Evolutionary conservation across 2,888 invertebrate genomes (phyloP), one percentile per base, ranked within the genome.

Genomic region (Yponomeuta plumbellus): DNA sequence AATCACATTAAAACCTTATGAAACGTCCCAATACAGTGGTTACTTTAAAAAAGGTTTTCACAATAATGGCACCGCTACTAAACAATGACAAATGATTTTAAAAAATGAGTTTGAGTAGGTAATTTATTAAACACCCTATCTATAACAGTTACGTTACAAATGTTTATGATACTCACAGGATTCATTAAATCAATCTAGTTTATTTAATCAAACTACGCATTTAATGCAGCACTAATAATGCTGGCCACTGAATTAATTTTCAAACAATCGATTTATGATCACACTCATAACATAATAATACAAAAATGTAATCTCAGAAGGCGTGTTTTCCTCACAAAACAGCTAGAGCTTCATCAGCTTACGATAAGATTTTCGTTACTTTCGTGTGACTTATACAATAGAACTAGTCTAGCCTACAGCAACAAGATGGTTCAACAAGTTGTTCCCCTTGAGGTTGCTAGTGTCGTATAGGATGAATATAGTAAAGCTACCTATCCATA

Each of bases 61-160:
- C 80, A 79, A 75, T 78, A 85, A 88, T 88, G 86, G 87, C 86
- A 87, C 85, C 83, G 69, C 71, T 71, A 71, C 68, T 64, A 57
- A 66, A 66, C 66, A 68, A 67, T 68, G 56, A 69, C 68, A 69
- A 69, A 69, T 70, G 67, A 58, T 62, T 66, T 62, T 67, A 67
- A 57, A 69, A 66, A 69, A 70, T 67, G 68, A 70, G 69, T 70
- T 69, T 67, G 68, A 70, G 69, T 70, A 26, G 34, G 34, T 34
- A 66, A 61, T 70, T 68, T 69, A 68, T 67, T 69, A 68, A 57
- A 68, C 64, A 68, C 62, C 67, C 65, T 67, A 65, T 68, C 66
- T 66, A 66, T 65, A 67, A 67, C 58, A 67, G 65, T 68, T 66
- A 70, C 61, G 52, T 66, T 69, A 68, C 62, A 67, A 67, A 66